A percentile compares a stretch with the other conserved stretches of the same genome.
phyloP scores from a whole-genome alignment of 2,113 vertebrate genomes.

The Pristiophorus japonicus region DNA sequence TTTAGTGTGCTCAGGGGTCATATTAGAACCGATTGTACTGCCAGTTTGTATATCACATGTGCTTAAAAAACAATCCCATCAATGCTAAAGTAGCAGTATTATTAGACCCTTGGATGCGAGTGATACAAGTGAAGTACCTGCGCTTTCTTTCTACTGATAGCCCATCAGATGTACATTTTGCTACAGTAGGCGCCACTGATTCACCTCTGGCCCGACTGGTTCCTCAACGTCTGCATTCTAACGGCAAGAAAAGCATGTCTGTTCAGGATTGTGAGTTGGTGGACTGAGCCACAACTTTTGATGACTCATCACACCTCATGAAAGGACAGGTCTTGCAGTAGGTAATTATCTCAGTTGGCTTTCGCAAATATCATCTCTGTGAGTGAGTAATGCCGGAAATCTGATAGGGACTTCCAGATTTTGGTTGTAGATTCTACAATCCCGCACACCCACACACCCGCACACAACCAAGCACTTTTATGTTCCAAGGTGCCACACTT shows the following conservation, averaged over 20 bases:
- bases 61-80: neutral
- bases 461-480: neutral
- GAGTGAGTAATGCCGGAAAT: neutral
- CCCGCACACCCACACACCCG: neutral
- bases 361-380: neutral
- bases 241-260: neutral
- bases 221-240: neutral
- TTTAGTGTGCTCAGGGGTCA: neutral
- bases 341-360: neutral
- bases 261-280: neutral
- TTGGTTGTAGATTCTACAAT: neutral
- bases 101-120: neutral
- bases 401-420: neutral
- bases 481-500: neutral
- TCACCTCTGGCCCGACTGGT: neutral
- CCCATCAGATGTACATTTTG: neutral
- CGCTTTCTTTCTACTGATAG: neutral
- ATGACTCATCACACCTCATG: neutral
- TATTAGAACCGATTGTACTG: neutral
- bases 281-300: neutral
- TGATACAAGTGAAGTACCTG: neutral
- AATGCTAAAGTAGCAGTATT: neutral
- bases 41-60: neutral
- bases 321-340: neutral
- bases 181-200: neutral